Evolutionary conservation across 2,113 vertebrate species (phyloP), one percentile per base, ranked within the genome.

Genomic region (Micromys minutus): DNA sequence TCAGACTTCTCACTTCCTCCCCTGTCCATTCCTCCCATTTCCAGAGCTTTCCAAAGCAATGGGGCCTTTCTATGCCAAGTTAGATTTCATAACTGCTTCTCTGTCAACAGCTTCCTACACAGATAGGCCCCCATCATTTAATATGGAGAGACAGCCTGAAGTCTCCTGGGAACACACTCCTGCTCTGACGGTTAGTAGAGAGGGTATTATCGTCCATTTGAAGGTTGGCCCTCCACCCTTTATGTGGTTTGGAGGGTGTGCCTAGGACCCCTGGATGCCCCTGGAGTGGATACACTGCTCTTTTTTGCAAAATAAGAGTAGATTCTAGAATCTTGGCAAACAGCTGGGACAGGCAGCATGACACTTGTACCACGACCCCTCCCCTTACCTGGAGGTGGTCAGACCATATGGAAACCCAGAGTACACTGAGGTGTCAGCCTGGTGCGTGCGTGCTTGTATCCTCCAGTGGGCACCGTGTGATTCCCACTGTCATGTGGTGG

Each of bases 81-180:
- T 1, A 50, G 63, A 31, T 31, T 47, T 16, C 15, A 12, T 16
- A 16, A 50, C 19, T 10, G 55, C 36, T 55, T 57, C 39, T 31
- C 85, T 52, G 57, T 61, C 57, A 1, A n/a, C 0, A 0, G 67
- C 6, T 63, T 72, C 76, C 77, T 34, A 29, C 10, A 36, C 52
- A 17, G 3, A 34, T 45, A 36, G 80, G 6, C 24, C 84, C 88
- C 72, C 2, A 0, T 26, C 11, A 10, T 50, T 5, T 42, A 65
- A 81, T 4, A 39, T 0, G 2, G 72, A 34, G 45, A 0, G 61
- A 22, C 5, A 12, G 36, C 17, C 63, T 0, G 0, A 15, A 0
- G 19, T 63, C 81, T 89, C 69, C 19, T 2, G 13, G 85, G 88
- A 26, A 67, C 45, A 10, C 22, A 16, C 36, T 8, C 47, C 13